Evolutionary conservation across 2,888 invertebrate species (phyloP).

Genomic region (Lasioglossum lativentre): DNA sequence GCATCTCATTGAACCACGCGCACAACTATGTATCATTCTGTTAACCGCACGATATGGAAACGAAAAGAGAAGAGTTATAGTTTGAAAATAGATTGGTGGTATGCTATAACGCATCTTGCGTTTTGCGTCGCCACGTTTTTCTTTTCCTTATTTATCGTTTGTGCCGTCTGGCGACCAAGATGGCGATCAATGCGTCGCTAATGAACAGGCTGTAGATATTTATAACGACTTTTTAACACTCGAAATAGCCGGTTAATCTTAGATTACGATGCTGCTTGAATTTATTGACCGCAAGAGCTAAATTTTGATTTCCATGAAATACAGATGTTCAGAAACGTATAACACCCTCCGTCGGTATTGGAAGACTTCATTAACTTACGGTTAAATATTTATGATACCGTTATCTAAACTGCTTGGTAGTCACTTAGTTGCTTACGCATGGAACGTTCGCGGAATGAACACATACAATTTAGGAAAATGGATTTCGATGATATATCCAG

Average conservation of each 20-base stretch:
- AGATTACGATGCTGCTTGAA: constrained; percentile 29
- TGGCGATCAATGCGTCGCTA: background rate
- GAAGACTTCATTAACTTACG: background rate
- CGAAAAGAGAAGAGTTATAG: background rate
- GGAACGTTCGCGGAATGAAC: background rate
- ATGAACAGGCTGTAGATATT: constrained; percentile 41
- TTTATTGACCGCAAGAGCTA: background rate
- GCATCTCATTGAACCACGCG: background rate
- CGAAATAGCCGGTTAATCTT: constrained; percentile 45
- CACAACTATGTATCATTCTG: background rate
- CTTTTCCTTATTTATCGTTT: constrained; percentile 26
- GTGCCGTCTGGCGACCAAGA: constrained; percentile 47
- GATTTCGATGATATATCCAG: background rate
- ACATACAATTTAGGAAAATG: background rate
- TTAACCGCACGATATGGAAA: background rate
- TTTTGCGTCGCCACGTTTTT: background rate
- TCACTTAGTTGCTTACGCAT: background rate
- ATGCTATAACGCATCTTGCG: background rate
- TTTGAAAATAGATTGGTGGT: background rate
- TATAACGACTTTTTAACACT: constrained; percentile 50
- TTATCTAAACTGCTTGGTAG: background rate
- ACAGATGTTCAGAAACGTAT: background rate
- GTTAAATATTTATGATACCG: background rate
- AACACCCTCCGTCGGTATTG: background rate
- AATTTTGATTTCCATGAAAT: background rate